phyloP scores from a whole-genome alignment of 2,888 invertebrate genomes.

The Brenthis hecate region DNA sequence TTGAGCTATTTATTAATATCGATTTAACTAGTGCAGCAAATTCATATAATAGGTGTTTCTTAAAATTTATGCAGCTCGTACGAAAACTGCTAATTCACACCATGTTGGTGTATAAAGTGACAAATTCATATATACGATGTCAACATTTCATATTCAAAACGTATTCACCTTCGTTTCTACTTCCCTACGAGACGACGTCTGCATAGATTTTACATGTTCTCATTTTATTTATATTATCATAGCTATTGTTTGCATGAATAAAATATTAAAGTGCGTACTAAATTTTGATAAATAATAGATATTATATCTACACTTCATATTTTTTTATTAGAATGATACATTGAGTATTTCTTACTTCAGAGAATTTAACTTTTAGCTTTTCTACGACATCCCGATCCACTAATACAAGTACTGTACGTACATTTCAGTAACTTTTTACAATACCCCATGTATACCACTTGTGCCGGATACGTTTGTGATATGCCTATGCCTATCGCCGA shows the following conservation, averaged over 20 bases:
- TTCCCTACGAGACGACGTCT: neutral
- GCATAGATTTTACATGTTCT: slow-evolving; percentile 1
- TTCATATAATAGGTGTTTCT: neutral
- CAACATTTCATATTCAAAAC: slow-evolving; percentile 13
- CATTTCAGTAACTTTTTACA: no score
- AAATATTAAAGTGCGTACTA: no score
- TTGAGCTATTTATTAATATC: neutral
- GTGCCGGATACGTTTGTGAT: no score
- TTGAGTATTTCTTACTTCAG: no score
- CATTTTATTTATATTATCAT: slow-evolving; percentile 3
- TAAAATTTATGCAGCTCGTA: neutral
- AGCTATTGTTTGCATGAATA: neutral
- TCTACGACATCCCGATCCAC: no score
- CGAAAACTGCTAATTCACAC: neutral
- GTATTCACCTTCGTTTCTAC: slow-evolving; percentile 6
- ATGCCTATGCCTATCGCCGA: no score
- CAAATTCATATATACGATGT: slow-evolving; percentile 6
- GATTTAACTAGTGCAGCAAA: neutral
- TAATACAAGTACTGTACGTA: no score
- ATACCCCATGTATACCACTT: no score
- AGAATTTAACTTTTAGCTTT: no score
- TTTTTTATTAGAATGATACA: no score
- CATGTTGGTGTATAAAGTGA: slow-evolving; percentile 1
- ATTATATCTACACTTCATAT: no score
- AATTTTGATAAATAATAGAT: no score